Base-by-base conservation (phyloP, 2,113 vertebrate species). In the Rhinogobius similis region DNA sequence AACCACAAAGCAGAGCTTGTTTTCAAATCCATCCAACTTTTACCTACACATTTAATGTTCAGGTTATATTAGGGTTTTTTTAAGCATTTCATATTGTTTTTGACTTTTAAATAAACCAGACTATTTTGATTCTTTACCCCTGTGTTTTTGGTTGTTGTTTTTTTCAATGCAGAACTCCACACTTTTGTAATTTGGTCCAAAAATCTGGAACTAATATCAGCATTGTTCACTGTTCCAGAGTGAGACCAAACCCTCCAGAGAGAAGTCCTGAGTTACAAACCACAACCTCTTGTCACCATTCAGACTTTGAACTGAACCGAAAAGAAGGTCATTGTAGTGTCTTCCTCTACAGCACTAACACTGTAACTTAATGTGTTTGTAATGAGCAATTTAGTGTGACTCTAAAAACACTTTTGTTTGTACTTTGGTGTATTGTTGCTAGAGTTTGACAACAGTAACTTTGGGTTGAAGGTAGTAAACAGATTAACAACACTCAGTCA, bases 221-320 rank as follows among this genome's bases (percentile, higher is more conserved):
- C 29, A 41, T 65, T 68, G 64, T 76, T 39, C 69, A 69, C 46
- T 71, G 62, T 70, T 61, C 89, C 68, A 62, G 20, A 77, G 81
- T 88, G 59, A 43, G 21, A 52, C 74, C 80, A 1, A 78, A 46
- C 68, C 83, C 81, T 66, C 82, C 78, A 38, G 72, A 8, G 50
- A 76, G 68, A 73, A 10, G 27, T 39, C n/a, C 70, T 52, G 56
- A 27, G 14, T 38, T 59, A 68, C 65, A 82, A 27, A 76, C 62
- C 5, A 64, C 24, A 43, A 61, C 36, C 53, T 79, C 58, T 16
- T 56, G 68, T 80, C 71, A 73, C 43, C 12, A 0, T 67, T 70
- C 72, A 75, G 70, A 29, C 82, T 44, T 82, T 68, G 55, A 44
- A 63, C 13, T 50, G 21, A 23, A 3, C 4, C 72, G 27, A 61